Evolutionary conservation across 1,140 invertebrate genomes (phyloP).

Genomic region (Hylaeus volcanicus): DNA sequence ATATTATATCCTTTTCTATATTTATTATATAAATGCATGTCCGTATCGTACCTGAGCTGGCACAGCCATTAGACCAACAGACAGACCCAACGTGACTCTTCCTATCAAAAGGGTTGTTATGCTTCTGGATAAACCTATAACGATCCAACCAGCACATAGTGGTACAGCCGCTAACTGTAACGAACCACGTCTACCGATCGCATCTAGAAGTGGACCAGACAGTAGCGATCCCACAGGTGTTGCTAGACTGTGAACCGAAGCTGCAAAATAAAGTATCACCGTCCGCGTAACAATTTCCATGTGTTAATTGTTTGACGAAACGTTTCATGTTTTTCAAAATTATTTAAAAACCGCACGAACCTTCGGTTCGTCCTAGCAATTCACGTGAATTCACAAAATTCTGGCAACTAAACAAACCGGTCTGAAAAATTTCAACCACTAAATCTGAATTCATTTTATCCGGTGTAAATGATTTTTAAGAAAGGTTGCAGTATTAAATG

Average conservation of each 20-base stretch:
- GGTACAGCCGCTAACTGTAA: slow-evolving; percentile 83
- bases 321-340: too few relatives aligned
- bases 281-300: neutral
- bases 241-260: slow-evolving; percentile 85
- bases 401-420: too few relatives aligned
- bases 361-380: too few relatives aligned
- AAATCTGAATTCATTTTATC: too few relatives aligned
- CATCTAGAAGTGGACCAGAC: slow-evolving; percentile 84
- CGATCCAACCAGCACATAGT: slow-evolving; percentile 83
- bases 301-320: neutral
- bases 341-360: too few relatives aligned
- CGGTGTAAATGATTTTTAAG: too few relatives aligned
- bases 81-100: slow-evolving; percentile 85
- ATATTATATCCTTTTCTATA: too few relatives aligned
- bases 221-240: slow-evolving; percentile 84
- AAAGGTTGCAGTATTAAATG: too few relatives aligned
- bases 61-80: slow-evolving; percentile 86
- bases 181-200: slow-evolving; percentile 82
- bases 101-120: slow-evolving; percentile 83
- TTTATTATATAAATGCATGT: too few relatives aligned
- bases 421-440: too few relatives aligned
- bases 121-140: slow-evolving; percentile 83
- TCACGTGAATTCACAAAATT: too few relatives aligned
- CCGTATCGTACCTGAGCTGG: slow-evolving; percentile 82
- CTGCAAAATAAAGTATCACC: slow-evolving; percentile 75